Evolutionary conservation across 2,113 vertebrate genomes (phyloP).

Genomic region (Gasterosteus aculeatus): DNA sequence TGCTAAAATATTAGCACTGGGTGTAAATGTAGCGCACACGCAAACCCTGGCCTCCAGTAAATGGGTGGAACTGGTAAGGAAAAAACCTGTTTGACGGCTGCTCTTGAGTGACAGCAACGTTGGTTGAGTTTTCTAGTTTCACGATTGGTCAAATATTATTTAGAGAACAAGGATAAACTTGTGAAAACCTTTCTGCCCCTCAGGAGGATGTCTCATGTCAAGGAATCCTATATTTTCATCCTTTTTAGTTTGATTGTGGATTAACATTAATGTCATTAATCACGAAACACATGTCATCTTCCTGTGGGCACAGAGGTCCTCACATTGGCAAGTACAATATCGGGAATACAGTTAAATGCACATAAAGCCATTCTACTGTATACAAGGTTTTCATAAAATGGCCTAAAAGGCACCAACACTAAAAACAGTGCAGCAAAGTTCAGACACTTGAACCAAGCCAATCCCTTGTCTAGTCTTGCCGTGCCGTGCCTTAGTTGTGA

Average conservation of each 20-base stretch:
- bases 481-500: too few species aligned
- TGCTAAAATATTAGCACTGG: neutral
- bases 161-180: neutral
- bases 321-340: too few species aligned
- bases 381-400: too few species aligned
- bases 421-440: too few species aligned
- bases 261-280: neutral
- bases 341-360: too few species aligned
- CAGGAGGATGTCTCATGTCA: neutral
- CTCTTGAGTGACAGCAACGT: neutral
- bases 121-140: neutral
- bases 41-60: slow-evolving; percentile 38
- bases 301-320: too few species aligned
- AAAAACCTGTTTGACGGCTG: slow-evolving; percentile 61
- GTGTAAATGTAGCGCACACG: neutral
- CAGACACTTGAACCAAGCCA: too few species aligned
- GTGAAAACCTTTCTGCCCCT: neutral
- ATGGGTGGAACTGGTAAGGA: slow-evolving; percentile 42
- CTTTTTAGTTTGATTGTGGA: neutral
- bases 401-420: too few species aligned
- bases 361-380: too few species aligned
- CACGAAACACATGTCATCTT: too few species aligned
- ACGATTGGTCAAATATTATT: neutral
- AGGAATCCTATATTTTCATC: neutral
- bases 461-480: too few species aligned